phyloP scores from a whole-genome alignment of 2,797 vertebrate species.

The Propithecus deckenii region DNA sequence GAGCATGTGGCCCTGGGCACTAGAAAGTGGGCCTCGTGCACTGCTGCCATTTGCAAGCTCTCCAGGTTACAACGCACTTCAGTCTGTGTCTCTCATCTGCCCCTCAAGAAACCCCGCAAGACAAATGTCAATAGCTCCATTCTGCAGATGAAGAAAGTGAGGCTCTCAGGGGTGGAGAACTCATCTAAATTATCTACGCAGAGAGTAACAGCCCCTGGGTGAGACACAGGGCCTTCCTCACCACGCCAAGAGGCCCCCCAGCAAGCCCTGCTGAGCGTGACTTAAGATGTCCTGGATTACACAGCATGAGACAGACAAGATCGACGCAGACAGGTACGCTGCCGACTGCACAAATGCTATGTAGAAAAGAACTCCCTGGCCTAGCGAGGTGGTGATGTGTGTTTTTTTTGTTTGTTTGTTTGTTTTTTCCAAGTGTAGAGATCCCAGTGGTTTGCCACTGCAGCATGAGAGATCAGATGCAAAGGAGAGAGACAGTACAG shows the following conservation, averaged over 20 bases:
- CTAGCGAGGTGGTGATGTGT: background rate
- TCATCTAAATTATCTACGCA: background rate
- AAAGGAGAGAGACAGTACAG: background rate
- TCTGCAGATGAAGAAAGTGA: background rate
- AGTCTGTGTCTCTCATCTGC: background rate
- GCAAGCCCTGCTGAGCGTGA: background rate
- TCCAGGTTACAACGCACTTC: background rate
- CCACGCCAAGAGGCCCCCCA: background rate
- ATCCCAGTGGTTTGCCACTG: background rate
- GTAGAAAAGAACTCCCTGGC: background rate
- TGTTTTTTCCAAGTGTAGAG: background rate
- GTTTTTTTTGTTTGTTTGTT: background rate
- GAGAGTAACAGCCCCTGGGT: background rate
- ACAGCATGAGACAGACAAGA: background rate
- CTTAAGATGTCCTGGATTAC: background rate
- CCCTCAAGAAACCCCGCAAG: background rate
- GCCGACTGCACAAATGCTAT: background rate
- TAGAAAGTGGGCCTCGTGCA: background rate
- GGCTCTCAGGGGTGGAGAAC: background rate
- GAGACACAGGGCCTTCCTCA: background rate
- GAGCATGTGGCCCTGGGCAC: background rate
- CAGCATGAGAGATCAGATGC: background rate
- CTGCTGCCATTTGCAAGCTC: background rate
- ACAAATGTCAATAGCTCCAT: background rate
- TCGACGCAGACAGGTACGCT: fast-evolving